Conservation (phyloP, 1,140 invertebrate genomes). For the Panonychus citri region DNA sequence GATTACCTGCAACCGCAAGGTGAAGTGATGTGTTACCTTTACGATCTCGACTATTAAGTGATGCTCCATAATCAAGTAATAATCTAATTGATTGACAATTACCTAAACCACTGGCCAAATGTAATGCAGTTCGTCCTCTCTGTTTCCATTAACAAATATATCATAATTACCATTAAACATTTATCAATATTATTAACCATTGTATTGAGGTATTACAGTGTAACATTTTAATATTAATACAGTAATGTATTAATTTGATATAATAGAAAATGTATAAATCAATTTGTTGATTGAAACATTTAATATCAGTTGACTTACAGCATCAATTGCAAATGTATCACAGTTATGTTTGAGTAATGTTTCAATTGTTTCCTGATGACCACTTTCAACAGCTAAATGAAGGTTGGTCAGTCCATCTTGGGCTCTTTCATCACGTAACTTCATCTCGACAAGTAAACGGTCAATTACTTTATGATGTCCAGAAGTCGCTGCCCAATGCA, state of each 20-base stretch:
- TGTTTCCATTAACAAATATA: slow-evolving; percentile 10
- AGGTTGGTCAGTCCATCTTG: slow-evolving; percentile 23
- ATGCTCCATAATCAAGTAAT: slow-evolving; percentile 22
- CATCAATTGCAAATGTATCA: slow-evolving; percentile 15
- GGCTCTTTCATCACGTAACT: slow-evolving; percentile 41
- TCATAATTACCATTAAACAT: neutral
- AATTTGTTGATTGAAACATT: too few relatives aligned
- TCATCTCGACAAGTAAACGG: slow-evolving; percentile 37
- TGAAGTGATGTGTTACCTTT: slow-evolving; percentile 32
- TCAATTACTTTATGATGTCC: slow-evolving; percentile 47
- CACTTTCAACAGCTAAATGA: slow-evolving; percentile 15
- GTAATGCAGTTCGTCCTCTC: slow-evolving; percentile 24
- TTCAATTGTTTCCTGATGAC: slow-evolving; percentile 10
- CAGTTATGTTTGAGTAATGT: slow-evolving; percentile 14
- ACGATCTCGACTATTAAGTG: slow-evolving; percentile 22
- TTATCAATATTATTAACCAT: too few relatives aligned
- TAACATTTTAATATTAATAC: too few relatives aligned
- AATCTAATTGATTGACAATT: slow-evolving; percentile 17
- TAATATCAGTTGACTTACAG: slow-evolving; percentile 12
- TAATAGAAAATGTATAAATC: too few relatives aligned
- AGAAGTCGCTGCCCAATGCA: slow-evolving; percentile 46
- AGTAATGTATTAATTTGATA: too few relatives aligned
- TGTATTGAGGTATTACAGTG: too few relatives aligned
- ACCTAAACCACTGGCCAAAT: slow-evolving; percentile 21
- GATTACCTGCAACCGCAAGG: slow-evolving; percentile 43